Evolutionary conservation across 2,888 invertebrate species (phyloP).

Genomic region (Orthonychiurus folsomi): DNA sequence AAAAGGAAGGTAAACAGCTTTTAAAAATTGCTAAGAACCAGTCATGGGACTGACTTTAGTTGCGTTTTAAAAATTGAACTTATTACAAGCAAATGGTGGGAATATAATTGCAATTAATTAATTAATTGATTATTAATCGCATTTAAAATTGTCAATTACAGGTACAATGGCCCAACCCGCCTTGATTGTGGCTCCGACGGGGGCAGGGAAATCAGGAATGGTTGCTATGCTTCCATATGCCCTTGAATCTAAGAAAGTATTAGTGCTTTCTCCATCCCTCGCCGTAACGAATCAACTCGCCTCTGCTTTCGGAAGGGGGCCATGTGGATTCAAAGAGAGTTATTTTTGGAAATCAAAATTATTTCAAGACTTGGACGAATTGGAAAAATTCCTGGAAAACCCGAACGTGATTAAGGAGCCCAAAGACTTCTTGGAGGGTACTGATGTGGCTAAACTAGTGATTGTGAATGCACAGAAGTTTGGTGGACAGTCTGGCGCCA

Average conservation of each 20-base stretch:
- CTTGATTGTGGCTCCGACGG: slow-evolving; percentile 20
- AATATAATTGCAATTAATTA: too few species aligned
- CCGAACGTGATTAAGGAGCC: not conserved
- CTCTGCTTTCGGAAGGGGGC: slow-evolving; percentile 4
- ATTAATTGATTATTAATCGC: too few species aligned
- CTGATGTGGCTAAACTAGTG: slow-evolving; percentile 4
- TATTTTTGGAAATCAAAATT: slow-evolving; percentile 6
- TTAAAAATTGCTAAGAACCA: too few species aligned
- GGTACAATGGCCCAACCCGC: slow-evolving; percentile 14
- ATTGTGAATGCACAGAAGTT: slow-evolving; percentile 24
- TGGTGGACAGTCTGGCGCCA: slow-evolving; percentile 11
- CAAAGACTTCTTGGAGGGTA: slow-evolving; percentile 3
- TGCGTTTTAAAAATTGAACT: too few species aligned
- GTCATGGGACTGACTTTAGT: too few species aligned
- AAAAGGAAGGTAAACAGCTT: slow-evolving; percentile 1
- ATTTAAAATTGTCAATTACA: too few species aligned
- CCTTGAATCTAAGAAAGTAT: slow-evolving; percentile 15
- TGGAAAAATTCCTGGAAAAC: not conserved
- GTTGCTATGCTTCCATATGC: slow-evolving; percentile 18
- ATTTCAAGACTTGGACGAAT: not conserved
- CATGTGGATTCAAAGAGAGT: not conserved
- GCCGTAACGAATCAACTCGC: slow-evolving; percentile 15
- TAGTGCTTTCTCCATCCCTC: slow-evolving; percentile 15
- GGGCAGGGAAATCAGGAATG: slow-evolving; percentile 21
- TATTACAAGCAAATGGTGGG: too few species aligned